A percentile compares a stretch with the other conserved stretches of the same genome.
Conservation (phyloP, 2,888 invertebrate species). For the Rhagium mordax region DNA sequence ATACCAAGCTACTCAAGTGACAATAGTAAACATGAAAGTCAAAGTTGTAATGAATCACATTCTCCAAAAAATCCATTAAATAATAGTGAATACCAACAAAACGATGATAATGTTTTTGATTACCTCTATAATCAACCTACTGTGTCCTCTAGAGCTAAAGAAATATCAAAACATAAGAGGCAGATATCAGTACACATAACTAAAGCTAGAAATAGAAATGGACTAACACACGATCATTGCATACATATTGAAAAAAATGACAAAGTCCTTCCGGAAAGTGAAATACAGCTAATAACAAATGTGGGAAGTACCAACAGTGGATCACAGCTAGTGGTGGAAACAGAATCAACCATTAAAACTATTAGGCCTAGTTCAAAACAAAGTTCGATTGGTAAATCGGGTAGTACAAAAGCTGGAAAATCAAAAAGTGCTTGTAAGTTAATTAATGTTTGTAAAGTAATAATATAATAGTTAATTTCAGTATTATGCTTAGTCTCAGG, state of each 20-base stretch:
- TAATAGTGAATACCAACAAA: neutral
- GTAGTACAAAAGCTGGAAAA: conserved; percentile 33
- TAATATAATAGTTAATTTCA: no score
- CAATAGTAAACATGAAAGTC: conserved; percentile 20
- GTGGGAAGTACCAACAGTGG: conserved; percentile 9
- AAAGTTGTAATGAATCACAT: conserved; percentile 28
- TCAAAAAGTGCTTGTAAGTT: conserved; percentile 45
- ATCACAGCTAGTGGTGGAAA: conserved; percentile 6
- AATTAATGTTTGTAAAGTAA: no score
- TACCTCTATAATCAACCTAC: conserved; percentile 67
- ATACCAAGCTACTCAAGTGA: conserved; percentile 39
- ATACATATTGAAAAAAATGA: conserved; percentile 38
- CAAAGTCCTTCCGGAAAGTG: neutral
- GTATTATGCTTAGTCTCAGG: no score
- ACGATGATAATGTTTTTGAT: conserved; percentile 47
- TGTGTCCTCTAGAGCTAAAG: conserved; percentile 68
- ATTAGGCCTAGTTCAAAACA: conserved; percentile 35
- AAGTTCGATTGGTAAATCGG: conserved; percentile 22
- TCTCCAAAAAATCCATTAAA: conserved; percentile 14
- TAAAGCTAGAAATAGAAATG: conserved; percentile 41
- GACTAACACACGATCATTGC: conserved; percentile 49
- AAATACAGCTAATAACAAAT: neutral
- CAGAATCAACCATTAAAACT: conserved; percentile 30
- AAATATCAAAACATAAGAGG: conserved; percentile 52
- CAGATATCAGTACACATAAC: conserved; percentile 60